Percentiles rank a stretch among this genome's conserved stretches.
Evolutionary conservation across 2,113 vertebrate genomes (phyloP).

Genomic region (Syngnathoides biaculeatus): DNA sequence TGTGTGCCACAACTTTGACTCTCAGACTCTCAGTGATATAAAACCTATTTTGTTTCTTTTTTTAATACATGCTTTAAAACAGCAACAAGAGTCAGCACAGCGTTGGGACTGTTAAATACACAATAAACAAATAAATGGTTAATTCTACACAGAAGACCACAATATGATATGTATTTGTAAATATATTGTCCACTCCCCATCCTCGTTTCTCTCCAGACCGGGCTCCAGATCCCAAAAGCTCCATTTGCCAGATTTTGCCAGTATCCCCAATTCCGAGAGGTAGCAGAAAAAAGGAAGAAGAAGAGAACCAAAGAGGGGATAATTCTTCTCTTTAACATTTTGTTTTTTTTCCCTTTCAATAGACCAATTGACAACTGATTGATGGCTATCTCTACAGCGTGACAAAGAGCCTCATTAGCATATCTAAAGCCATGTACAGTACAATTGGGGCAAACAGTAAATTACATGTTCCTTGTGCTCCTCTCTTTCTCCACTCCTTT

Average conservation of each 20-base stretch:
- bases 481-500: constrained; percentile 74
- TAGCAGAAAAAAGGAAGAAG: constrained; percentile 71
- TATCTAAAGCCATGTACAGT: constrained; percentile 99
- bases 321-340: constrained; percentile 64
- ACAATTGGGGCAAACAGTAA: constrained; percentile 93
- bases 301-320: constrained; percentile 42
- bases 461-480: constrained; percentile 93
- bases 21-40: constrained; percentile 26
- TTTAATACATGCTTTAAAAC: background rate
- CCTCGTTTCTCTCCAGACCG: background rate
- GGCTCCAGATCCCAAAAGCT: constrained; percentile 74
- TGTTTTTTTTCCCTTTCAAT: constrained; percentile 77
- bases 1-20: constrained; percentile 13
- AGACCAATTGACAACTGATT: constrained; percentile 99
- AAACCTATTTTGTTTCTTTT: background rate
- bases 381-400: constrained; percentile 98
- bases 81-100: background rate
- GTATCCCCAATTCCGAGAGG: constrained; percentile 82
- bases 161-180: background rate
- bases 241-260: constrained; percentile 86
- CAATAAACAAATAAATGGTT: too few species aligned
- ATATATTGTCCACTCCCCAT: constrained; percentile 36
- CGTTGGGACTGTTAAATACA: background rate
- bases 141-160: background rate
- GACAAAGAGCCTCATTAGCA: constrained; percentile 98